These are phyloP conservation scores for Equus quagga DNA, from an alignment of 2,113 vertebrate species.

Conservation along the genomic window DNA sequence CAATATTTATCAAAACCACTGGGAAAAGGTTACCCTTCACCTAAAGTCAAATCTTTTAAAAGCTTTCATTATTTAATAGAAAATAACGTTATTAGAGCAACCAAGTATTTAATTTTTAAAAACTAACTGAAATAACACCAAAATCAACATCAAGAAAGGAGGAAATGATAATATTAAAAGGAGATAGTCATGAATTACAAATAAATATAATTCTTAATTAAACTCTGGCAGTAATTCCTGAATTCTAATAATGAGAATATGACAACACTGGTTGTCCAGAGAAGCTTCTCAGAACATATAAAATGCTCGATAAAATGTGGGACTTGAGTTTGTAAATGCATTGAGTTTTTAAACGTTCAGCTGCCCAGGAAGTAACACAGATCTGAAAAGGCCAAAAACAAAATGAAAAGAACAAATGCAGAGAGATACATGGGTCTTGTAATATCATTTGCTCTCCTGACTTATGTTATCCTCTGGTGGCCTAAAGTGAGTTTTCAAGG, in stretches of 20 bases:
- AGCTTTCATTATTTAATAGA: conserved; percentile 54
- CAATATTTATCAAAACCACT: conserved; percentile 62
- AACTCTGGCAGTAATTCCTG: neutral
- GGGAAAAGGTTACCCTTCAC: neutral
- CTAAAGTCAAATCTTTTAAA: conserved; percentile 66
- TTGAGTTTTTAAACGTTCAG: neutral
- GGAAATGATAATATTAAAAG: neutral
- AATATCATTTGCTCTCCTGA: neutral
- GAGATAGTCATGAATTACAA: neutral
- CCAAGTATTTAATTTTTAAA: conserved; percentile 26
- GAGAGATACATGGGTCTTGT: neutral
- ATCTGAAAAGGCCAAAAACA: neutral
- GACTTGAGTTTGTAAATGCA: neutral
- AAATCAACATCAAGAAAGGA: conserved; percentile 25
- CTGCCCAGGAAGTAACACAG: neutral
- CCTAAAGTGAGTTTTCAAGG: neutral
- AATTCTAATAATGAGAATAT: neutral
- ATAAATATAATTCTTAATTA: conserved; percentile 24
- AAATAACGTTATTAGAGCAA: conserved; percentile 57
- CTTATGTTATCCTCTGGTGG: neutral
- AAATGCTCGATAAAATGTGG: neutral
- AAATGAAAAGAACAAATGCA: neutral
- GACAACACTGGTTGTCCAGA: neutral
- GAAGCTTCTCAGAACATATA: neutral
- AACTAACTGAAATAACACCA: neutral